A percentile compares a stretch with the other conserved stretches of the same genome.
Evolutionary conservation across 2,888 invertebrate genomes (phyloP).

Genomic region (Tethea ocularis): DNA sequence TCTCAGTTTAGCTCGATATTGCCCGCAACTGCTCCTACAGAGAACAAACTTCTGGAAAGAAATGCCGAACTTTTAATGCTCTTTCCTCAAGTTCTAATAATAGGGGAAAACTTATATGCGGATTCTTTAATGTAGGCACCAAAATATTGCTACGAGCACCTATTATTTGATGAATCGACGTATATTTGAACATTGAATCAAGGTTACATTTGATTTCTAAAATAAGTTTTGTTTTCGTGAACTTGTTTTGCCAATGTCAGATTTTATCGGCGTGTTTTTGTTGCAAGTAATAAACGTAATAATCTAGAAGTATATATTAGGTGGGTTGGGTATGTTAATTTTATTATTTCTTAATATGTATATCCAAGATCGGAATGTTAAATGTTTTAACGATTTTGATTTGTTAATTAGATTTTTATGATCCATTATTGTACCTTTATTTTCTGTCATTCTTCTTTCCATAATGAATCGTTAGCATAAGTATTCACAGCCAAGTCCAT

Average conservation of each 20-base stretch:
- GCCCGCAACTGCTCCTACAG: constrained; percentile 55
- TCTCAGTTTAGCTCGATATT: constrained; percentile 70
- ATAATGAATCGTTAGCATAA: background rate
- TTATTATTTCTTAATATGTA: background rate
- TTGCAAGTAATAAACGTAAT: constrained; percentile 20
- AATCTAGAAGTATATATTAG: background rate
- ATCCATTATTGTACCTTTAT: too few relatives aligned
- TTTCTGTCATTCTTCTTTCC: too few relatives aligned
- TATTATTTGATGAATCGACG: background rate
- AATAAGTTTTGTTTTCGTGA: constrained; percentile 23
- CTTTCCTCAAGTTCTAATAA: constrained; percentile 67
- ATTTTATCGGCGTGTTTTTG: constrained; percentile 22
- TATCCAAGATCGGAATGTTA: background rate
- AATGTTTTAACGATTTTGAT: background rate
- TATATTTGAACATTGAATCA: background rate
- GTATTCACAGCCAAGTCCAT: background rate
- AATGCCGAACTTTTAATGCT: constrained; percentile 73
- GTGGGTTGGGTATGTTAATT: background rate
- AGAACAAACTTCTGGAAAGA: constrained; percentile 63
- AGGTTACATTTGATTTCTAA: constrained; percentile 3
- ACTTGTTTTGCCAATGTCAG: constrained; percentile 22
- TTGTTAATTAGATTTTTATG: too few relatives aligned
- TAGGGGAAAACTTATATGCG: constrained; percentile 57
- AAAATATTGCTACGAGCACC: background rate
- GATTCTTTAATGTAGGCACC: constrained; percentile 33